Percentiles rank a stretch among this genome's conserved stretches.
phyloP scores from a whole-genome alignment of 2,888 invertebrate species.

The Drosophila atripex region DNA sequence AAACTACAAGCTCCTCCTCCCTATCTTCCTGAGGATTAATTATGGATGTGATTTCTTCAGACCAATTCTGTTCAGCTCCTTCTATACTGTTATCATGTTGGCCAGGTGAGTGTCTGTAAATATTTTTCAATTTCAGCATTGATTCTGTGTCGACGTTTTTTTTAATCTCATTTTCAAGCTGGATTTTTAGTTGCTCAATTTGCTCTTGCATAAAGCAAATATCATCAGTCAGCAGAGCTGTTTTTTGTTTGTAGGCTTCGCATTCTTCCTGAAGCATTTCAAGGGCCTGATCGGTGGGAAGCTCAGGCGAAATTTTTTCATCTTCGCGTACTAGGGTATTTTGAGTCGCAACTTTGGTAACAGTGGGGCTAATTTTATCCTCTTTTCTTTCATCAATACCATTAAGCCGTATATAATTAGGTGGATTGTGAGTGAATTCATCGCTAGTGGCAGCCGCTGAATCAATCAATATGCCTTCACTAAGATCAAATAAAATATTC shows the following conservation, averaged over 20 bases:
- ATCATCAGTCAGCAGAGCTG: slow-evolving; percentile 55
- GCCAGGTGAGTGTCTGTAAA: slow-evolving; percentile 13
- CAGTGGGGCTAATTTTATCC: slow-evolving; percentile 8
- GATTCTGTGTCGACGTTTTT: slow-evolving; percentile 13
- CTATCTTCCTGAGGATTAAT: slow-evolving; percentile 75
- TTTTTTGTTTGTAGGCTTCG: slow-evolving; percentile 69
- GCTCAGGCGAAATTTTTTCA: slow-evolving; percentile 8
- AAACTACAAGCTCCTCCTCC: slow-evolving; percentile 83
- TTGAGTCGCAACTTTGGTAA: slow-evolving; percentile 52
- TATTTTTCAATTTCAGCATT: slow-evolving; percentile 14
- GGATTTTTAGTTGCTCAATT: slow-evolving; percentile 61
- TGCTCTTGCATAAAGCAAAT: slow-evolving; percentile 64
- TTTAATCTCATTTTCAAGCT: slow-evolving; percentile 15
- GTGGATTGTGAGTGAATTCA: slow-evolving; percentile 53
- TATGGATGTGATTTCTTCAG: slow-evolving; percentile 74
- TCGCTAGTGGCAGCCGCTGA: slow-evolving; percentile 43
- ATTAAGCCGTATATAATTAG: slow-evolving; percentile 43
- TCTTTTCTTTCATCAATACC: slow-evolving; percentile 32
- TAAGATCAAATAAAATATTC: slow-evolving; percentile 18
- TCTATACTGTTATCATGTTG: slow-evolving; percentile 5
- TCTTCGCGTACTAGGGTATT: slow-evolving; percentile 44
- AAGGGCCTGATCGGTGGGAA: slow-evolving; percentile 62
- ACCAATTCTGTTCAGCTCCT: slow-evolving; percentile 35
- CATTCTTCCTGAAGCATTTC: slow-evolving; percentile 81
- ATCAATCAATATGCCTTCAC: slow-evolving; percentile 30